Conservation (phyloP, 2,113 vertebrate genomes). For the Pica pica region DNA sequence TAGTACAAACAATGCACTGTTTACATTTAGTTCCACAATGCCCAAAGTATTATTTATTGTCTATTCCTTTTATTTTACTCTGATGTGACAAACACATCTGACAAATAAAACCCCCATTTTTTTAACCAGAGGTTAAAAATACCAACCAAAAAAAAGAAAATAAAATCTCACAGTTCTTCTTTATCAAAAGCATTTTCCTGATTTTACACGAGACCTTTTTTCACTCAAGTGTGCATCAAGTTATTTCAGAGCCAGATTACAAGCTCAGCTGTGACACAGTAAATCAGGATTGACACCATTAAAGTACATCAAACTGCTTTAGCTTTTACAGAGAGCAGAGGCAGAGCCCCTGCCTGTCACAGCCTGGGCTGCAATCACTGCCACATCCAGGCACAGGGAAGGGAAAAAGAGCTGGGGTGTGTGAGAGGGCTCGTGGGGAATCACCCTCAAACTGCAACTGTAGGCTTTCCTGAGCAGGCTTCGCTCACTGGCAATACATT, state of each 20-base stretch:
- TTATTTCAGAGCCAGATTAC: background rate
- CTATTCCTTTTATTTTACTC: background rate
- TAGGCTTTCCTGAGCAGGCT: background rate
- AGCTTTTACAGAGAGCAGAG: background rate
- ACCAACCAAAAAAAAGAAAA: background rate
- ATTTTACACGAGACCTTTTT: background rate
- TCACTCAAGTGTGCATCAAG: background rate
- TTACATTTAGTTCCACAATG: background rate
- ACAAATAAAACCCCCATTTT: background rate
- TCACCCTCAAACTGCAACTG: too few species aligned
- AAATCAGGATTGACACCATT: background rate
- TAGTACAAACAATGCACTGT: background rate
- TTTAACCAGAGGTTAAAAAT: background rate
- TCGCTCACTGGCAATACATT: accelerated
- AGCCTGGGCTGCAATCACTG: background rate
- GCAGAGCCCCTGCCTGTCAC: background rate
- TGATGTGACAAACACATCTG: background rate
- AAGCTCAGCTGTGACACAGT: background rate
- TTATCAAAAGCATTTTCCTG: background rate
- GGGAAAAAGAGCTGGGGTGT: background rate
- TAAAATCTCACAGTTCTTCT: background rate
- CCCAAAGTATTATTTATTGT: background rate
- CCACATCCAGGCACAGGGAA: background rate
- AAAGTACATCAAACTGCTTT: background rate
- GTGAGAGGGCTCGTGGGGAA: background rate